phyloP scores from a whole-genome alignment of 2,888 invertebrate genomes.

The Polymixis lichenea region DNA sequence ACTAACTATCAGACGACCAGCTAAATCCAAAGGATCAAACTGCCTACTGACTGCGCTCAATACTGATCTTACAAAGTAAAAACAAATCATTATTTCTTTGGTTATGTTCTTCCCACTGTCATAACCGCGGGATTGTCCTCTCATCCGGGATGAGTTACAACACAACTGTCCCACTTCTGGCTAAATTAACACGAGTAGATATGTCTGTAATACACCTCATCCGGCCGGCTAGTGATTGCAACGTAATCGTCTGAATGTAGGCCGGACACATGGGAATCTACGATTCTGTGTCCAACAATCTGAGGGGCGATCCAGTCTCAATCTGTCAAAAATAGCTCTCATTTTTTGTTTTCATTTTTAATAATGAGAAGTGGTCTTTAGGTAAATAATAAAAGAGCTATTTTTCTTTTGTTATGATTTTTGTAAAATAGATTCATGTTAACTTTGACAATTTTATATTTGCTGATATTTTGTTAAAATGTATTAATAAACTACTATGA shows the following conservation, averaged over 20 bases:
- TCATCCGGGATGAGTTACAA: constrained; percentile 53
- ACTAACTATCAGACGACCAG: neutral
- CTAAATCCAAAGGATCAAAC: neutral
- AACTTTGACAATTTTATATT: no score
- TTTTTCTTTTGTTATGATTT: neutral
- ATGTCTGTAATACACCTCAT: constrained; percentile 73
- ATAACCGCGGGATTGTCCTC: constrained; percentile 1
- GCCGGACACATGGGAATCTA: constrained; percentile 19
- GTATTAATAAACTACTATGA: neutral
- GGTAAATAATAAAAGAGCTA: no score
- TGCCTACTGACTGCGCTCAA: neutral
- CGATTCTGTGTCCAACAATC: neutral
- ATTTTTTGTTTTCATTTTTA: neutral
- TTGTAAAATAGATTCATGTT: neutral
- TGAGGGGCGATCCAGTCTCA: neutral
- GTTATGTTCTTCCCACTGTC: constrained; percentile 1
- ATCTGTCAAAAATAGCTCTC: neutral
- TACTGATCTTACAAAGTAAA: neutral
- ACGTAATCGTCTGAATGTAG: constrained; percentile 58
- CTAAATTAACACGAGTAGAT: constrained; percentile 74
- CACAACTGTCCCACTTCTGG: constrained; percentile 73
- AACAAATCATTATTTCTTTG: neutral
- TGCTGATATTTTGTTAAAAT: neutral
- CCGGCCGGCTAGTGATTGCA: constrained; percentile 64
- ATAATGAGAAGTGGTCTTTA: no score